Evolutionary conservation across 2,797 vertebrate species (phyloP), one percentile per base, ranked within the genome.

Genomic region (Philypnodon macrostomus): DNA sequence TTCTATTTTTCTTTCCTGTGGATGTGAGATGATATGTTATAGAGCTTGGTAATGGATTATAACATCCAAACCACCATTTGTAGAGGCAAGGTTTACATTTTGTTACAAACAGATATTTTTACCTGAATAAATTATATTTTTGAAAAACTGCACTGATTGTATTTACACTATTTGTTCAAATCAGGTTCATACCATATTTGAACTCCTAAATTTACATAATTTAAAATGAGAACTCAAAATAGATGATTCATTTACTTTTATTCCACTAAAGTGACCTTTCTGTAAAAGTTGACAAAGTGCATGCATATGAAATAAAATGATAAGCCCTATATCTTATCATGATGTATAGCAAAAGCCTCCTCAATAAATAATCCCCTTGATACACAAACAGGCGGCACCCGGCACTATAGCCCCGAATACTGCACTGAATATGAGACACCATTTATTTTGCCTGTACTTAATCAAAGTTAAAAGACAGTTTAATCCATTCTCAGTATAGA

Each of bases 401-500:
- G 38, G 39, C 39, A 18, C 17, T 12, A 17, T 16, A 3, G 36
- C 41, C 39, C 12, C 33, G 34, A 33, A 66, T 13, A 38, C 44
- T 19, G 48, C 42, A 31, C 62, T 46, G 37, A 44, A 24, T 49
- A 36, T 31, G 23, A 61, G 16, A 57, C 26, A 55, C 67, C 38
- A 58, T 12, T 76, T 53, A 65, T 70, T 72, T 69, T 24, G 44
- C 31, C 47, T 40, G 41, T 46, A 17, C 53, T 63, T 49, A 53
- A 59, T 71, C 64, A 56, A 15, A 8, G 51, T 57, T 52, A 62
- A n/a, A 45, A 51, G 68, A 50, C 63, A 62, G 50, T 55, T 63
- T 44, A 67, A 60, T 67, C 56, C 46, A 21, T 61, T 45, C 39
- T 49, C 35, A 23, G 50, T 53, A 47, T 14, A 53, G 35, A 32